Percentiles rank a stretch among this genome's conserved stretches.
Conservation (phyloP, 2,113 vertebrate species). For the Mobula birostris region DNA sequence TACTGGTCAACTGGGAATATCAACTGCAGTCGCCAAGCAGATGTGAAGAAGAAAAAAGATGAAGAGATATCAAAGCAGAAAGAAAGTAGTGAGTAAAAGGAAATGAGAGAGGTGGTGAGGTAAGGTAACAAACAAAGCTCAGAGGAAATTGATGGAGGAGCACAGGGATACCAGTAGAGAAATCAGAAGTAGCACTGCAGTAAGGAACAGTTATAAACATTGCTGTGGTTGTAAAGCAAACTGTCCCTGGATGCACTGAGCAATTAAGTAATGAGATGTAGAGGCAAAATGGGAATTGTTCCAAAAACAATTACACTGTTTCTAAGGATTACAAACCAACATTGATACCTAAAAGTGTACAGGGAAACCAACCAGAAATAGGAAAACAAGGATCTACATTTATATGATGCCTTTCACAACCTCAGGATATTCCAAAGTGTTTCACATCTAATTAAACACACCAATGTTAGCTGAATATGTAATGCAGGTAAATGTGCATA, state of each 20-base stretch:
- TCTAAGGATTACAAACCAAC: not conserved
- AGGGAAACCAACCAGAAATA: not conserved
- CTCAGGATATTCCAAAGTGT: not conserved
- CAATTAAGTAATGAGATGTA: not conserved
- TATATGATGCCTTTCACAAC: not conserved
- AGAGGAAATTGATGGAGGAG: not conserved
- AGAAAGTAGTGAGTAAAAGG: not conserved
- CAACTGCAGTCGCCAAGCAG: not conserved
- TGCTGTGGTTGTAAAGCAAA: not conserved
- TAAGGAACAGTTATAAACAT: not conserved
- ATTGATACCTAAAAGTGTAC: not conserved
- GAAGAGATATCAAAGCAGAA: not conserved
- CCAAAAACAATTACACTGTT: not conserved
- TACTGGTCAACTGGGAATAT: not conserved
- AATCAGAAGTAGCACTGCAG: not conserved
- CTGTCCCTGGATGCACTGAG: not conserved
- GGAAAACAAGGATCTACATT: not conserved
- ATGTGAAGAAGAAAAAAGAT: too few species aligned
- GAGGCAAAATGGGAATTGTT: not conserved
- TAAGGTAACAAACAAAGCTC: not conserved
- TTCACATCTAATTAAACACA: not conserved
- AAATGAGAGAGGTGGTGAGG: too few species aligned
- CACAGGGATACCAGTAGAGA: not conserved
- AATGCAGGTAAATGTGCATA: not conserved
- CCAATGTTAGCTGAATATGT: not conserved